phyloP scores from a whole-genome alignment of 2,797 vertebrate genomes.

The Periophthalmus magnuspinnatus region DNA sequence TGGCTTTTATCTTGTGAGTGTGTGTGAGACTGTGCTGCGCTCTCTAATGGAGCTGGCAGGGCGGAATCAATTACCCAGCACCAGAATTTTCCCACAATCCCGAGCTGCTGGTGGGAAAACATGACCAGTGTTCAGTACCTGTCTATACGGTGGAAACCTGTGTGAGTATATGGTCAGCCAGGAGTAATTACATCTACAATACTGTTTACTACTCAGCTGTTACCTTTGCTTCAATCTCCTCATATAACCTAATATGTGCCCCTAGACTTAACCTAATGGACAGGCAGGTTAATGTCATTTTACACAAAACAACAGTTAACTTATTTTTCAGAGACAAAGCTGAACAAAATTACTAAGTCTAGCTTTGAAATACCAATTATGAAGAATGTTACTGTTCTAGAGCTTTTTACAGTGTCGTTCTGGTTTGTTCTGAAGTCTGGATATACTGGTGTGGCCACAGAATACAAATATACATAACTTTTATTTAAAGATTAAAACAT shows the following conservation, averaged over 20 bases:
- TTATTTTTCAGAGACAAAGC: background rate
- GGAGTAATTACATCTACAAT: background rate
- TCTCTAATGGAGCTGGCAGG: conserved; percentile 94
- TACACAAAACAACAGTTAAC: background rate
- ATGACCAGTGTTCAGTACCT: conserved; percentile 60
- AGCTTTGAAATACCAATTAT: background rate
- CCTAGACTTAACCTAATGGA: background rate
- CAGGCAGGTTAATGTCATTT: background rate
- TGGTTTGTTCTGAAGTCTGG: no score
- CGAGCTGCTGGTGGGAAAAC: conserved; percentile 87
- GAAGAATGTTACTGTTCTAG: background rate
- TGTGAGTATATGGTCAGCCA: background rate
- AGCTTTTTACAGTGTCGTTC: background rate
- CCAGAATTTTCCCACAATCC: conserved; percentile 95
- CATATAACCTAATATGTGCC: conserved; percentile 1
- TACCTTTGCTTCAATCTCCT: conserved; percentile 3
- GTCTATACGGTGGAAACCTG: background rate
- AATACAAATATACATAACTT: no score
- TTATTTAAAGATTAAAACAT: no score
- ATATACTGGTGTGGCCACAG: no score
- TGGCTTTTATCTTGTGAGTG: conserved; percentile 75
- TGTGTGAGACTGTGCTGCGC: conserved; percentile 75
- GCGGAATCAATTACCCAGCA: conserved; percentile 98
- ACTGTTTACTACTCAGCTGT: background rate
- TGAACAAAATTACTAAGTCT: background rate